Conservation (phyloP, 2,888 invertebrate species). For the Poecilus cupreus region DNA sequence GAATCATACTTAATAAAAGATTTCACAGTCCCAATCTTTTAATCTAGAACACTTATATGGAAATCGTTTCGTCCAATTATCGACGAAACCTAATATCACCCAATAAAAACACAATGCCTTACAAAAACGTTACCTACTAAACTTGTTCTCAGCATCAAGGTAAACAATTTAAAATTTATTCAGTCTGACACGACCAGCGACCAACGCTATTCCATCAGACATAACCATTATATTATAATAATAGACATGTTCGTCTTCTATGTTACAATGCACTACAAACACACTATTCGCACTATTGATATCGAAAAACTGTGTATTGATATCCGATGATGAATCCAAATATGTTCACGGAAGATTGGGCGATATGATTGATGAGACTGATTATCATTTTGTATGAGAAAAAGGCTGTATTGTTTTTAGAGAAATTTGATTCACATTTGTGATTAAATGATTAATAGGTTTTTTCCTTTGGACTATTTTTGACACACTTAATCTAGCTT, state of each 20-base stretch:
- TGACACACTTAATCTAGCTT: background rate
- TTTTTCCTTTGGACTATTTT: background rate
- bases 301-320: background rate
- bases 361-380: conserved; percentile 19
- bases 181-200: background rate
- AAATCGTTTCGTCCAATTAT: background rate
- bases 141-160: conserved; percentile 6
- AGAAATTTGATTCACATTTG: conserved; percentile 3
- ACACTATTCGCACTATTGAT: background rate
- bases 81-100: background rate
- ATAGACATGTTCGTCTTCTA: conserved; percentile 30
- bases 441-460: conserved; percentile 11
- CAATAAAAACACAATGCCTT: conserved; percentile 6
- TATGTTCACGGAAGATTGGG: background rate
- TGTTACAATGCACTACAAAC: conserved; percentile 53
- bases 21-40: background rate
- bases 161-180: background rate
- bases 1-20: too few relatives aligned
- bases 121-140: conserved; percentile 1
- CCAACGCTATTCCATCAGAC: background rate
- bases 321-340: too few relatives aligned
- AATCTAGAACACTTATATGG: background rate
- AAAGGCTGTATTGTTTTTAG: background rate
- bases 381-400: conserved; percentile 9
- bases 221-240: conserved; percentile 10